phyloP scores from a whole-genome alignment of 2,797 vertebrate species.

The Kryptopterus vitreolus region DNA sequence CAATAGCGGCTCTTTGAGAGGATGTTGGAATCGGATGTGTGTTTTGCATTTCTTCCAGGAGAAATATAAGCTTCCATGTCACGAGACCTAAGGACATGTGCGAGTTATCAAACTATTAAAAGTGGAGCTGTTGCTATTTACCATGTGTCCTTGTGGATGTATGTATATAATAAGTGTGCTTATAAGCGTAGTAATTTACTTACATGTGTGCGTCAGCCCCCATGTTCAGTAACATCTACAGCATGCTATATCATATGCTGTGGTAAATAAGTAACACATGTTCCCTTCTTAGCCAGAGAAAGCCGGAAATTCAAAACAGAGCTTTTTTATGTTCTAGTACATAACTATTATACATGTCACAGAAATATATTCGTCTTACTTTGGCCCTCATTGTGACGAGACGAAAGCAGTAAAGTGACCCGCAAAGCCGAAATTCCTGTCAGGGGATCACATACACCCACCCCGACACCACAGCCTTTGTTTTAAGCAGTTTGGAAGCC shows the following conservation, averaged over 20 bases:
- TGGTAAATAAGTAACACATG: background rate
- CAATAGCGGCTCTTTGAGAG: constrained; percentile 11
- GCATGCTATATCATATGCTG: background rate
- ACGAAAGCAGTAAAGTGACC: constrained; percentile 16
- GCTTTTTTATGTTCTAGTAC: background rate
- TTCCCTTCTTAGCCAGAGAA: background rate
- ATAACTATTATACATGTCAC: background rate
- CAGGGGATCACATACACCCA: background rate
- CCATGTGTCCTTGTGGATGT: background rate
- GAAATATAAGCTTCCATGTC: background rate
- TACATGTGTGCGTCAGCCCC: background rate
- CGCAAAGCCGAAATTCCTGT: constrained; percentile 24
- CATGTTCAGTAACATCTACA: background rate
- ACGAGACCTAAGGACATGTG: no score
- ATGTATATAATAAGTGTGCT: background rate
- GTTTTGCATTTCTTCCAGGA: background rate
- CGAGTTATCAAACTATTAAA: no score
- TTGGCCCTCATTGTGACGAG: background rate
- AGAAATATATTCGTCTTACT: constrained; percentile 1
- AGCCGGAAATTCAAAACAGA: background rate
- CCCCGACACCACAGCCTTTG: constrained; percentile 13
- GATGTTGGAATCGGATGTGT: constrained; percentile 16
- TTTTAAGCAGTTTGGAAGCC: constrained; percentile 14
- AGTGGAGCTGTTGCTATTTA: background rate
- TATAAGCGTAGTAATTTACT: background rate